Percentiles rank a stretch among this genome's conserved stretches.
Evolutionary conservation across 2,113 vertebrate genomes (phyloP).

Genomic region (Siphamia tubifer): DNA sequence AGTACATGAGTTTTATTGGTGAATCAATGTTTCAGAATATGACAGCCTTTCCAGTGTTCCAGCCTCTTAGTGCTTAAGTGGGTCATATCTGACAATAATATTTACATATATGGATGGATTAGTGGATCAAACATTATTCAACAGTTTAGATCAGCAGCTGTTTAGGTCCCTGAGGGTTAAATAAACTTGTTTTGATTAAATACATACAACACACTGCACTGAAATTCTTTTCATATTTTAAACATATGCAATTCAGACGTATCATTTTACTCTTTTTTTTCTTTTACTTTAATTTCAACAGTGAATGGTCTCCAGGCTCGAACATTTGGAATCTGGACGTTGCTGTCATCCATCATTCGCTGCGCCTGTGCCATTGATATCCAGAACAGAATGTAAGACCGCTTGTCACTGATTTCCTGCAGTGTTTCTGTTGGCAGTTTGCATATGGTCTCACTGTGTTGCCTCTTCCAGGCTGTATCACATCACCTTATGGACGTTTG

Average conservation of each 20-base stretch:
- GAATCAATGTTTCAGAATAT: too few relatives aligned
- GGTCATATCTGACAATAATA: too few relatives aligned
- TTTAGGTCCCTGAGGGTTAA: too few relatives aligned
- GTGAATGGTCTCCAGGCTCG: constrained; percentile 97
- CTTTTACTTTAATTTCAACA: constrained; percentile 48
- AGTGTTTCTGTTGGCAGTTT: not conserved
- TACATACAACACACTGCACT: too few relatives aligned
- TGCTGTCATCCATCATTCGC: constrained; percentile 93
- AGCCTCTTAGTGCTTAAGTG: too few relatives aligned
- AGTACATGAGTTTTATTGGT: too few relatives aligned
- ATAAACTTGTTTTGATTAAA: too few relatives aligned
- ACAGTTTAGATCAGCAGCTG: too few relatives aligned
- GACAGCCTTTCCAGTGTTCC: too few relatives aligned
- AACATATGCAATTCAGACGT: not conserved
- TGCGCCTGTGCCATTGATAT: constrained; percentile 95
- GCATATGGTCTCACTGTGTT: not conserved
- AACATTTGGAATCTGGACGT: constrained; percentile 94
- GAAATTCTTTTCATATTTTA: too few relatives aligned
- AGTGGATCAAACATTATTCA: too few relatives aligned
- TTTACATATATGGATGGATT: too few relatives aligned
- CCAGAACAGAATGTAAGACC: constrained; percentile 89
- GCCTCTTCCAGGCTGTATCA: constrained; percentile 87
- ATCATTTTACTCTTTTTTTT: not conserved
- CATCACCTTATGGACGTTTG: constrained; percentile 93
- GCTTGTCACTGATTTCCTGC: not conserved